phyloP scores from a whole-genome alignment of 2,797 vertebrate genomes.

The Odontamblyopus rebecca region DNA sequence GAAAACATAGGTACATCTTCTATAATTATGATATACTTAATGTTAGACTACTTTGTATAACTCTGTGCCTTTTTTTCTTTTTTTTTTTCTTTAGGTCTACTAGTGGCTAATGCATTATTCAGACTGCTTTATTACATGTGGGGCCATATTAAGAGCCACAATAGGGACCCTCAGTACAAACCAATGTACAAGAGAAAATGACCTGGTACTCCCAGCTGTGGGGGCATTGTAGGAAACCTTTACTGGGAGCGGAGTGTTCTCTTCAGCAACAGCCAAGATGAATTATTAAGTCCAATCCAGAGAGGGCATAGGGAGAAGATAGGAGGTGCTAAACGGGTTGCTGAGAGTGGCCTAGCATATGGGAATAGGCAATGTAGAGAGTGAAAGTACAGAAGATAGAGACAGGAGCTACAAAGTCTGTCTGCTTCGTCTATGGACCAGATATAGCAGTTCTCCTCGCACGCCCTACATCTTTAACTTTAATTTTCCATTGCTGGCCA shows the following conservation, averaged over 20 bases:
- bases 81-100: not conserved
- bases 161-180: not conserved
- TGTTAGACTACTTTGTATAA: not conserved
- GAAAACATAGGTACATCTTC: not conserved
- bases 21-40: not conserved
- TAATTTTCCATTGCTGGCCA: conserved; percentile 35
- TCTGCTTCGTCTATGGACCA: conserved; percentile 31
- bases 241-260: conserved; percentile 59
- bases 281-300: conserved; percentile 72
- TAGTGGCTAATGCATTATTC: not conserved
- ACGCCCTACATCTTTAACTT: conserved; percentile 37
- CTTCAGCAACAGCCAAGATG: conserved; percentile 60
- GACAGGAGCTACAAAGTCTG: conserved; percentile 39
- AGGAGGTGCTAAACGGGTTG: conserved; percentile 48
- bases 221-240: conserved; percentile 56
- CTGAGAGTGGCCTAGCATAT: conserved; percentile 45
- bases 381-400: conserved; percentile 27
- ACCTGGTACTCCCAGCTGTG: conserved; percentile 62
- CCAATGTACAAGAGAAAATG: conserved; percentile 14
- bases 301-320: conserved; percentile 31
- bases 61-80: not conserved
- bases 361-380: conserved; percentile 44
- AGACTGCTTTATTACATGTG: not conserved
- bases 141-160: not conserved
- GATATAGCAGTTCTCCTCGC: conserved; percentile 18